Evolutionary conservation across 1,140 invertebrate species (phyloP).

Genomic region (Phortica variegata): DNA sequence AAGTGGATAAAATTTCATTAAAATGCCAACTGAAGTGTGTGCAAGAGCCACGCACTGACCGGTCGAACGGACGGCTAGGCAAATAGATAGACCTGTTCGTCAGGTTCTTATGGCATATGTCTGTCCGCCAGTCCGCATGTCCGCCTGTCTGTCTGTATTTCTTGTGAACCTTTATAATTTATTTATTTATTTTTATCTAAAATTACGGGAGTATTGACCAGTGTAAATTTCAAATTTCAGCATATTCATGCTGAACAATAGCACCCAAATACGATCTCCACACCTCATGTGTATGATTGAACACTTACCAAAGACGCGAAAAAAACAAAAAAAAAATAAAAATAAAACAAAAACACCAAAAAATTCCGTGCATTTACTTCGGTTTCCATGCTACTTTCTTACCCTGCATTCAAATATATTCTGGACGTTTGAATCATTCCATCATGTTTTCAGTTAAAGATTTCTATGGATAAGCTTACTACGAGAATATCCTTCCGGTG

Average conservation of each 20-base stretch:
- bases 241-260: conserved; percentile 53
- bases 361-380: no score
- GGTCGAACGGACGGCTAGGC: conserved; percentile 19
- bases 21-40: conserved; percentile 42
- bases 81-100: conserved; percentile 55
- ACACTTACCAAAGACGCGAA: conserved; percentile 36
- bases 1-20: conserved; percentile 57
- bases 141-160: conserved; percentile 21
- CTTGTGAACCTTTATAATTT: conserved; percentile 50
- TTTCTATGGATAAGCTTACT: no score
- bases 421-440: no score
- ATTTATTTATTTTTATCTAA: conserved; percentile 49
- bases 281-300: conserved; percentile 39
- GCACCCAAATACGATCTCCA: conserved; percentile 30
- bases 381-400: no score
- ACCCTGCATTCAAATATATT: no score
- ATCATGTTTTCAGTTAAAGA: no score
- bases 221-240: conserved; percentile 53
- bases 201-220: conserved; percentile 57
- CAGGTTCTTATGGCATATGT: conserved; percentile 32
- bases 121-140: conserved; percentile 13
- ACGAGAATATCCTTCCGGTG: no score
- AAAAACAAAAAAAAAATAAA: conserved; percentile 25
- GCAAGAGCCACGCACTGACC: background rate
- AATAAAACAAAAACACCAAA: conserved; percentile 27